Evolutionary conservation across 2,888 invertebrate genomes (phyloP).

Genomic region (Villa cingulata): DNA sequence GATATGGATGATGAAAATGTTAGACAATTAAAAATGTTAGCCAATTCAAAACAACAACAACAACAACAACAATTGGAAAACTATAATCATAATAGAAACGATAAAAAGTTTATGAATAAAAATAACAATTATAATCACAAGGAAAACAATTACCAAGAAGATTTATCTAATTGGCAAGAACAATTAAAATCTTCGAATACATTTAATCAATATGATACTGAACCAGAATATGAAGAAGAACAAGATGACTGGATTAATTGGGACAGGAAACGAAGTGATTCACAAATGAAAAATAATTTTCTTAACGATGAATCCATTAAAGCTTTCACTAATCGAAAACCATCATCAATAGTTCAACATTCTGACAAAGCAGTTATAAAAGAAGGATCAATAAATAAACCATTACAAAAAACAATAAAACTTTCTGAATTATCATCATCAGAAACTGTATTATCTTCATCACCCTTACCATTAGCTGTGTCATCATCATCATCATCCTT

Average conservation of each 20-base stretch:
- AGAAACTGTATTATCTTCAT: conserved; percentile 5
- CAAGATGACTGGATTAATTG: conserved; percentile 36
- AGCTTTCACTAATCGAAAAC: conserved; percentile 14
- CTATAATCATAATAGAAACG: conserved; percentile 17
- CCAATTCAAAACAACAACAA: conserved; percentile 31
- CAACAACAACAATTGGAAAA: conserved; percentile 35
- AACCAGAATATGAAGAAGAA: conserved; percentile 31
- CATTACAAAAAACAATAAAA: neutral
- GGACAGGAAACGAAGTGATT: conserved; percentile 37
- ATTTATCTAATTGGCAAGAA: conserved; percentile 7
- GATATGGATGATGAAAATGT: conserved; percentile 51
- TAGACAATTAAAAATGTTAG: conserved; percentile 47
- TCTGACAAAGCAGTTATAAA: too few relatives aligned
- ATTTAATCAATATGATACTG: conserved; percentile 17
- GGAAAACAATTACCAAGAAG: neutral
- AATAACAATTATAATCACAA: neutral
- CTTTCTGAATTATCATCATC: too few relatives aligned
- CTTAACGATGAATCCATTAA: conserved; percentile 10
- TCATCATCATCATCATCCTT: conserved; percentile 33
- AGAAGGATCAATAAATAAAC: conserved; percentile 1
- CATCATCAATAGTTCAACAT: conserved; percentile 3
- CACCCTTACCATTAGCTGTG: conserved; percentile 34
- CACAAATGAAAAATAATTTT: conserved; percentile 2
- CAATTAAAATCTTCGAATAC: conserved; percentile 3
- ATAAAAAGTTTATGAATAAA: neutral